Base-by-base conservation (phyloP, 2,888 invertebrate genomes). In the Odontocerum albicorne region DNA sequence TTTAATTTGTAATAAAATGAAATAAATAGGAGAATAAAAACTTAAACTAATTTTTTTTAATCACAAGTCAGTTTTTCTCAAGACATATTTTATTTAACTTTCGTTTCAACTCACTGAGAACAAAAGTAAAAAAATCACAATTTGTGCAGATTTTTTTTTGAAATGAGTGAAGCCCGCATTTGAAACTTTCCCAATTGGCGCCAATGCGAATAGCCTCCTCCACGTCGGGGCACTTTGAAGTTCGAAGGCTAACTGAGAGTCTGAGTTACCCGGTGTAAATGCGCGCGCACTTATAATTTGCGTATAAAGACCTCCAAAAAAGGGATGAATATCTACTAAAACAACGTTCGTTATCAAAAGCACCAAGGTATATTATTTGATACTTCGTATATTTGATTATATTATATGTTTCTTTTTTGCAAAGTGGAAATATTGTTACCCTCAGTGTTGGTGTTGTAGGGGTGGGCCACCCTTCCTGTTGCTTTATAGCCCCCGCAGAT, bases 401-500 rank as follows among this genome's bases (percentile, higher is more conserved):
- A 3, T 2, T 4, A 13, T 2, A 12, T 17, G 19, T 17, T 17
- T 6, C 3, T 12, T 39, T 39, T 39, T 39, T 15, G 8, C 1
- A 12, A 3, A 10, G 16, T 39, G 17, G 10, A 6, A 17, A 2
- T 12, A 16, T 19, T n/a, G 20, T 19, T 8, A n/a, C 17, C 8
- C 16, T 39, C n/a, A 12, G 20, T 16, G 44, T 44, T 44, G 27
- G 44, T 20, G 10, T 33, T 12, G 10, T 17, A 13, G 33, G 40
- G 39, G 17, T 40, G 16, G 15, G 16, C 20, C 40, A 42, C 50
- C 50, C 50, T 50, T 50, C 50, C 50, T 50, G 50, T 50, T 50
- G 50, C 50, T 50, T 39, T 50, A 50, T 50, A 44, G 21, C 44
- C 45, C 50, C 43, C 54, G 31, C 53, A 19, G 35, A 32, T 32